These are phyloP conservation scores for Trachymyrmex cornetzi DNA, from an alignment of 1,140 invertebrate species.

Conservation along the genomic window DNA sequence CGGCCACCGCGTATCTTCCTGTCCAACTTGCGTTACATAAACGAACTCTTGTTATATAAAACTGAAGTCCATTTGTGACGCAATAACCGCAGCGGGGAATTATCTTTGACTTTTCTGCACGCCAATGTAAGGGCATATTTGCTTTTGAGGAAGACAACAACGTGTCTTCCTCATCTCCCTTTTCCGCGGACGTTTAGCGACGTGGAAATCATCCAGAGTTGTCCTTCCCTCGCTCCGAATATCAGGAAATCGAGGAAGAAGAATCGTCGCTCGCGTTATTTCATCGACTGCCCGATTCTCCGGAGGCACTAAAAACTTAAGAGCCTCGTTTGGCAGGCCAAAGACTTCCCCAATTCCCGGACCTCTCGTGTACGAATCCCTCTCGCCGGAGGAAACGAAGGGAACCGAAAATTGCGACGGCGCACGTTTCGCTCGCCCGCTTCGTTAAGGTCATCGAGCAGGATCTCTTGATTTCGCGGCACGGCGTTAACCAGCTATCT, in stretches of 20 bases:
- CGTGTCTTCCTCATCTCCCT: neutral
- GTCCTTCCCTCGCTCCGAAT: neutral
- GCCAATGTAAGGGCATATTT: neutral
- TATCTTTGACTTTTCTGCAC: slow-evolving; percentile 11
- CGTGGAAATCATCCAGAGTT: slow-evolving; percentile 1
- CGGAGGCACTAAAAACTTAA: slow-evolving; percentile 51
- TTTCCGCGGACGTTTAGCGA: neutral
- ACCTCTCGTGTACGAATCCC: neutral
- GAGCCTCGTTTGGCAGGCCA: slow-evolving; percentile 54
- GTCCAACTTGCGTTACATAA: slow-evolving; percentile 42
- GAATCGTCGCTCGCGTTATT: slow-evolving; percentile 45
- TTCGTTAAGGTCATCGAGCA: slow-evolving; percentile 46
- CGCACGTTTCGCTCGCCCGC: neutral
- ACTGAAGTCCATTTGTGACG: slow-evolving; percentile 17
- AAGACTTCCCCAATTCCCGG: slow-evolving; percentile 34
- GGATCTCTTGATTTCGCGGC: slow-evolving; percentile 58
- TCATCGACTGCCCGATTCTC: slow-evolving; percentile 36
- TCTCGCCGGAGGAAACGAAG: neutral
- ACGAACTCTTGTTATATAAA: slow-evolving; percentile 46
- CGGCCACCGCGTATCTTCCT: slow-evolving; percentile 26
- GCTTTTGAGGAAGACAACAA: neutral
- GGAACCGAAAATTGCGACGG: slow-evolving; percentile 39
- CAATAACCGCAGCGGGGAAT: neutral
- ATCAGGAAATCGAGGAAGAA: slow-evolving; percentile 22
- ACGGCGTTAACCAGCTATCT: slow-evolving; percentile 39